Conservation (phyloP, 2,888 invertebrate genomes). For the Flexamia atlantica region DNA sequence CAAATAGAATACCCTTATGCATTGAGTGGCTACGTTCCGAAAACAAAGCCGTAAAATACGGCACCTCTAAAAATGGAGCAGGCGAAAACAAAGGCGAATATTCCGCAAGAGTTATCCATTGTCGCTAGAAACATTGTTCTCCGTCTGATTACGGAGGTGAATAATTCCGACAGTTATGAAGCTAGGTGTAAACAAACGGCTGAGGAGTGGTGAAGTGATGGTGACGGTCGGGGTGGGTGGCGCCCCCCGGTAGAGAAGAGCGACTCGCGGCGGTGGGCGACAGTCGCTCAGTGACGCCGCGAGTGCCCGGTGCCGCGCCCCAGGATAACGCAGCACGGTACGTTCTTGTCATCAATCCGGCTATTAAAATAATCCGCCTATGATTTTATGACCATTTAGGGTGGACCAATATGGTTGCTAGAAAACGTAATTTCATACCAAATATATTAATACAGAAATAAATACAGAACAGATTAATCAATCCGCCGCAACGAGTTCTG, state of each 20-base stretch:
- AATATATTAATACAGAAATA: too few species aligned
- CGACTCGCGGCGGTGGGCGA: neutral
- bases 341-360: too few species aligned
- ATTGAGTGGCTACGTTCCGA: constrained; percentile 2
- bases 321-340: constrained; percentile 7
- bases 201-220: constrained; percentile 4
- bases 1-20: constrained; percentile 30
- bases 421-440: too few species aligned
- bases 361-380: too few species aligned
- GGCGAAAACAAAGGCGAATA: constrained; percentile 41
- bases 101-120: constrained; percentile 46
- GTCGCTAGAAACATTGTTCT: constrained; percentile 40
- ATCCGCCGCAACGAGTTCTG: too few species aligned
- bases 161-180: constrained; percentile 49
- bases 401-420: too few species aligned
- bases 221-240: neutral
- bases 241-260: constrained; percentile 4
- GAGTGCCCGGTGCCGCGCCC: neutral
- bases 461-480: too few species aligned
- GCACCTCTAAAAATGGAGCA: constrained; percentile 33
- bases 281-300: constrained; percentile 26
- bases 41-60: constrained; percentile 34
- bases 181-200: constrained; percentile 51
- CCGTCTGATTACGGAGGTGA: constrained; percentile 48
- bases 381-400: neutral